Evolutionary conservation across 2,113 vertebrate species (phyloP).

Genomic region (Pomatostomus ruficeps): DNA sequence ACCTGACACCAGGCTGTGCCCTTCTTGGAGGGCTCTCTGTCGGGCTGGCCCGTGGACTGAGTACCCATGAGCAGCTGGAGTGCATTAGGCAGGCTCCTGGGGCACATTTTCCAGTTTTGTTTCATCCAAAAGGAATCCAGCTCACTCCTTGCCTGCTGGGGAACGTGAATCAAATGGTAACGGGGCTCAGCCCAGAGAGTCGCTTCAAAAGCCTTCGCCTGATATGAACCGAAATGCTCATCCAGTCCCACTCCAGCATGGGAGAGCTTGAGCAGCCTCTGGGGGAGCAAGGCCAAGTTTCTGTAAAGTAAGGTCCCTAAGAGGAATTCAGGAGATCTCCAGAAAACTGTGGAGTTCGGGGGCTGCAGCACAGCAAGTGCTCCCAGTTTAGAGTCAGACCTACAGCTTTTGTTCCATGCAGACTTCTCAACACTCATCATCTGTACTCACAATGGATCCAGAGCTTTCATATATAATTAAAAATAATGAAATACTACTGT

Average conservation of each 20-base stretch:
- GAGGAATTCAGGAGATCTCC: neutral
- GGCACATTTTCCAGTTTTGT: neutral
- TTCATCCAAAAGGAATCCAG: constrained; percentile 6
- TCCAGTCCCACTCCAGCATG: neutral
- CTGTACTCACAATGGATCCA: neutral
- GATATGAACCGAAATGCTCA: neutral
- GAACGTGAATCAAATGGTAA: neutral
- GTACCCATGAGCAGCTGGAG: neutral
- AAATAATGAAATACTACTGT: neutral
- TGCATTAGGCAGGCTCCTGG: neutral
- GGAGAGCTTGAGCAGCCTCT: neutral
- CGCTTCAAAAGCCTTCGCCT: neutral
- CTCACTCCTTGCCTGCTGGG: neutral
- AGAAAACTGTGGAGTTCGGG: neutral
- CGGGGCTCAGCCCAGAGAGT: accelerated
- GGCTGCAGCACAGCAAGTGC: neutral
- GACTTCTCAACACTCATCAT: neutral
- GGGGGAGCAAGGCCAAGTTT: neutral
- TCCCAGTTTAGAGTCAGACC: too few species aligned
- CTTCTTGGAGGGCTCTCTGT: neutral
- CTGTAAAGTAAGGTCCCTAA: neutral
- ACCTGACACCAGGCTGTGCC: accelerated
- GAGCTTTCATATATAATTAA: neutral
- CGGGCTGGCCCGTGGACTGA: accelerated
- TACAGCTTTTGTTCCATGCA: neutral